Evolutionary conservation across 1,140 invertebrate genomes (phyloP).

Genomic region (Leptonema lineaticorne): DNA sequence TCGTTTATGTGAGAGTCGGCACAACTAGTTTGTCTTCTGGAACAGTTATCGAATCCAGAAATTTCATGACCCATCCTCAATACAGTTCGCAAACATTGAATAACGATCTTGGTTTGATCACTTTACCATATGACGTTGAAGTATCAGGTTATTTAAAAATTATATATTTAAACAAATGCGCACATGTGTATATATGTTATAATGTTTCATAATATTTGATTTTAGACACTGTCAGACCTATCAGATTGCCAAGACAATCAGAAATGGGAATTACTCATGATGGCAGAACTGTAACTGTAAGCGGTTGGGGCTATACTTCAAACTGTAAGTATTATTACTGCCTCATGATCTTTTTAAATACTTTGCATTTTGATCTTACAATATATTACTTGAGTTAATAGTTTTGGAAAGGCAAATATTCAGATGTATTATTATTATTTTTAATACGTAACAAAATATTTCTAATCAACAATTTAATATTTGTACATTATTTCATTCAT

Average conservation of each 20-base stretch:
- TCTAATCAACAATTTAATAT: too few relatives aligned
- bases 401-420: neutral
- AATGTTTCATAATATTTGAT: neutral
- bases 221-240: constrained; percentile 28
- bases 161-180: neutral
- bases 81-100: constrained; percentile 28
- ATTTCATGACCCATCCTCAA: constrained; percentile 18
- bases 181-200: neutral
- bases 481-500: too few relatives aligned
- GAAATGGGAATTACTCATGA: neutral
- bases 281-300: constrained; percentile 31
- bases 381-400: neutral
- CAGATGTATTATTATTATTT: neutral
- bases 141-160: constrained; percentile 3
- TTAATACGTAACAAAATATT: too few relatives aligned
- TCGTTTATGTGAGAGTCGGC: constrained; percentile 16
- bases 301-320: constrained; percentile 41
- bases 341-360: too few relatives aligned
- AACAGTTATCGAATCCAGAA: constrained; percentile 15
- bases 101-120: constrained; percentile 34
- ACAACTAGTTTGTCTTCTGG: neutral
- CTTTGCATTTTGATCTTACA: neutral
- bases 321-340: constrained; percentile 38
- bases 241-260: constrained; percentile 9
- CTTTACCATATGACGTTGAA: constrained; percentile 2